Evolutionary conservation across 2,797 vertebrate genomes (phyloP), one percentile per base, ranked within the genome.

Genomic region (Notamacropus eugenii): DNA sequence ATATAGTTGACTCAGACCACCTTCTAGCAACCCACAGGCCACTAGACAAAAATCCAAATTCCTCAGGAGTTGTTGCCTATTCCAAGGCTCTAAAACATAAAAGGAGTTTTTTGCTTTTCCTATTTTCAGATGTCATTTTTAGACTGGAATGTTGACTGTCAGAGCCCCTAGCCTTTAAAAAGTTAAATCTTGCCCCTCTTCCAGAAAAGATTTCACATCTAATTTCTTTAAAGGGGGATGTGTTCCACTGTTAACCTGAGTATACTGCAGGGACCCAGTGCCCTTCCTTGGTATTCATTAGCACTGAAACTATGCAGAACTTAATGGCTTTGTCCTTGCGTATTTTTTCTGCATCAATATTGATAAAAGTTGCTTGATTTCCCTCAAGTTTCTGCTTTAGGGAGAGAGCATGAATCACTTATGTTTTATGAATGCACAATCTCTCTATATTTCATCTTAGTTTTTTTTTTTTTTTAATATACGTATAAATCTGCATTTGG

Each of bases 321-420:
- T 87, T 87, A 87, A 87, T 87, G 74, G 19, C 74, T 87, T 87
- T 87, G 74, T 87, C 74, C 74, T 87, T 87, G 74, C 28, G 1
- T 27, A 27, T 87, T 87, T 87, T 87, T 87, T 9, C 40, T 87
- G 74, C 74, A 87, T 87, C 74, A 87, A 87, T 87, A 87, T 87
- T 87, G 74, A 87, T 50, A 87, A 50, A 87, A 87, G 74, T 87
- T 87, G 74, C 74, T 87, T 87, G 74, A 87, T 87, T 87, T 87
- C 74, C 74, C 74, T 87, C 16, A 50, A 87, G 74, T 46, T 87
- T 87, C 74, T 87, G 40, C 40, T 87, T 46, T 22, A 24, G 67
- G 19, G 8, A 40, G 8, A 82, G n/a, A 46, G 40, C 74, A 46
- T 87, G 74, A 87, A 87, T 87, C 74, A 87, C 74, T 87, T 87